Percentiles rank a stretch among this genome's conserved stretches.
Evolutionary conservation across 2,797 vertebrate species (phyloP).

Genomic region (Pitangus sulphuratus): DNA sequence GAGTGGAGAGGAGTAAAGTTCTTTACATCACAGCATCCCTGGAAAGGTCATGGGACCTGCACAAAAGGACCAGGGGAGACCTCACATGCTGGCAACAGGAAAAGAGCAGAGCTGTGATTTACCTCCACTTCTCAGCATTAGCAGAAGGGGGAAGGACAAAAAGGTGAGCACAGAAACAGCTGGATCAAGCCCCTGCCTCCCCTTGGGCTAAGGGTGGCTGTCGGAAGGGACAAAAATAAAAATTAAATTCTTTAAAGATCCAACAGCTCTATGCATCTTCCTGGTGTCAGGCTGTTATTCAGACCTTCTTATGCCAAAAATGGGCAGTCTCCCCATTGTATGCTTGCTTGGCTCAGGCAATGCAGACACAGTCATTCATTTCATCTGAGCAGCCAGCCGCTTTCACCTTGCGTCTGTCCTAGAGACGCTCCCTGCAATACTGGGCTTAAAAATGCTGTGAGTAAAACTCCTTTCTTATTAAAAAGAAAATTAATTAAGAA

Average conservation of each 20-base stretch:
- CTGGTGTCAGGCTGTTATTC: background rate
- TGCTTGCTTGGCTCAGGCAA: background rate
- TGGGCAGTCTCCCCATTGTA: background rate
- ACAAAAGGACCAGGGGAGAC: background rate
- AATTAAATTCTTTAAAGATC: background rate
- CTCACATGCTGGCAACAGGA: rapidly evolving
- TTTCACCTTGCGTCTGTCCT: conserved; percentile 58
- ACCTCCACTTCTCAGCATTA: background rate
- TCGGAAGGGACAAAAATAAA: background rate
- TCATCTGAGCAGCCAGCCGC: background rate
- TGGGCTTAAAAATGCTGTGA: background rate
- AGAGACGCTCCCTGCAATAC: background rate
- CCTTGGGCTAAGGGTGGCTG: background rate
- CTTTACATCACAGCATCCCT: background rate
- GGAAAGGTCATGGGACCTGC: background rate
- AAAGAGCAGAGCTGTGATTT: background rate
- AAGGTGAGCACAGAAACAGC: background rate
- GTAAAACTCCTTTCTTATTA: background rate
- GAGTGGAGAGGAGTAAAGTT: background rate
- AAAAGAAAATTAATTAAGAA: background rate
- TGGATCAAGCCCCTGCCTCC: background rate
- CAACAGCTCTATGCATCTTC: background rate
- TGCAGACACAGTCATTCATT: conserved; percentile 34
- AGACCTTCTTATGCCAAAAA: background rate
- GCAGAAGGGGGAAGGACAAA: background rate